Percentiles rank a stretch among this genome's conserved stretches.
Conservation (phyloP, 1,140 invertebrate species). For the Cotesia glomerata region DNA sequence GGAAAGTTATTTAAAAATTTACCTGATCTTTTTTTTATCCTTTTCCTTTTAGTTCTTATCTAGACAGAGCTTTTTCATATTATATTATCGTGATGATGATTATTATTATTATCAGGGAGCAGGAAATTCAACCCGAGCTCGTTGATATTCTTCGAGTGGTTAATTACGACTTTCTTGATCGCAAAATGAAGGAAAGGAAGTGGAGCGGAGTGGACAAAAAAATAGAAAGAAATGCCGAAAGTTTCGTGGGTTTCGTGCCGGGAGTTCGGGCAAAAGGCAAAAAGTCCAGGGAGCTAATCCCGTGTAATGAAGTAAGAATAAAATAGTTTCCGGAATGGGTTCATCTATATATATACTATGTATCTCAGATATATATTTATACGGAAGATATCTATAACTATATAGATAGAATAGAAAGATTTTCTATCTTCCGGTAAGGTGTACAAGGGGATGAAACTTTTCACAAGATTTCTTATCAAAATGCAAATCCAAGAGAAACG, state of each 20-base stretch:
- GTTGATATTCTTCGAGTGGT: conserved; percentile 15
- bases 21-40: not conserved
- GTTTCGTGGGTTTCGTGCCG: conserved; percentile 20
- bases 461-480: conserved; percentile 63
- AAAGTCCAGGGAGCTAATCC: conserved; percentile 55
- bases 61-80: too few relatives aligned
- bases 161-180: conserved; percentile 24
- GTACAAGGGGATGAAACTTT: conserved; percentile 47
- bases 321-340: conserved; percentile 41
- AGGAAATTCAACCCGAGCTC: not conserved
- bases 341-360: not conserved
- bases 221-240: conserved; percentile 26
- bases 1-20: too few relatives aligned
- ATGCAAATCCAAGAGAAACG: conserved; percentile 59
- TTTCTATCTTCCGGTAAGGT: conserved; percentile 38
- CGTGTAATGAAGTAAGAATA: conserved; percentile 61
- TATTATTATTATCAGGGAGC: not conserved
- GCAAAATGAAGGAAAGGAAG: not conserved
- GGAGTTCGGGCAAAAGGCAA: not conserved
- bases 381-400: too few relatives aligned
- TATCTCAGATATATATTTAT: not conserved
- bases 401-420: conserved; percentile 38
- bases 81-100: too few relatives aligned
- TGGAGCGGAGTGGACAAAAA: conserved; percentile 3
- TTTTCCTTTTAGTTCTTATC: too few relatives aligned